These are phyloP conservation scores for Pachliopta kotzebuea DNA, from an alignment of 2,888 invertebrate genomes.

Conservation along the genomic window DNA sequence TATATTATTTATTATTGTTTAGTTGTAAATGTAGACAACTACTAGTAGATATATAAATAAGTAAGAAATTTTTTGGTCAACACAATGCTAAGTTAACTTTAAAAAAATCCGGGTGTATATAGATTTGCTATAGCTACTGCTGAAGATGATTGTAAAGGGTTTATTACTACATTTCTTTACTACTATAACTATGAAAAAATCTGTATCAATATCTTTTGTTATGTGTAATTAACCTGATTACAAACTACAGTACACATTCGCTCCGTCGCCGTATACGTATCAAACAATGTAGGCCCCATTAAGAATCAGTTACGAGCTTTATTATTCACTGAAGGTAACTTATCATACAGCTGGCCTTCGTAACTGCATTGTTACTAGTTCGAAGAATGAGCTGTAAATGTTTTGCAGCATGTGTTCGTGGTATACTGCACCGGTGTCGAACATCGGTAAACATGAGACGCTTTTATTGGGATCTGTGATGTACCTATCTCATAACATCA, in stretches of 20 bases:
- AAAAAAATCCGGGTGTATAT: no score
- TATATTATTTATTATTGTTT: no score
- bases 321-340: conserved; percentile 49
- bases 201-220: not conserved
- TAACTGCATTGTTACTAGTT: conserved; percentile 49
- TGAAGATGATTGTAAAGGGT: no score
- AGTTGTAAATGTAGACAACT: no score
- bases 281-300: conserved; percentile 25
- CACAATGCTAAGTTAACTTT: no score
- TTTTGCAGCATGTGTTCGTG: conserved; percentile 48
- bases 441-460: conserved; percentile 40
- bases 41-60: no score
- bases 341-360: conserved; percentile 52
- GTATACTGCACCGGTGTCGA: conserved; percentile 43
- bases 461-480: not conserved
- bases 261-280: conserved; percentile 13
- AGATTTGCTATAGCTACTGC: no score
- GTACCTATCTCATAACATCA: no score
- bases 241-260: not conserved
- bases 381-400: conserved; percentile 43
- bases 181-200: not conserved
- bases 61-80: no score
- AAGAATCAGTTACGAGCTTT: conserved; percentile 35
- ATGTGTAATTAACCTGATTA: conserved; percentile 18
- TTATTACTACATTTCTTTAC: no score